Percentiles rank a stretch among this genome's conserved stretches.
Conservation (phyloP, 2,888 invertebrate species). For the Arge pagana region DNA sequence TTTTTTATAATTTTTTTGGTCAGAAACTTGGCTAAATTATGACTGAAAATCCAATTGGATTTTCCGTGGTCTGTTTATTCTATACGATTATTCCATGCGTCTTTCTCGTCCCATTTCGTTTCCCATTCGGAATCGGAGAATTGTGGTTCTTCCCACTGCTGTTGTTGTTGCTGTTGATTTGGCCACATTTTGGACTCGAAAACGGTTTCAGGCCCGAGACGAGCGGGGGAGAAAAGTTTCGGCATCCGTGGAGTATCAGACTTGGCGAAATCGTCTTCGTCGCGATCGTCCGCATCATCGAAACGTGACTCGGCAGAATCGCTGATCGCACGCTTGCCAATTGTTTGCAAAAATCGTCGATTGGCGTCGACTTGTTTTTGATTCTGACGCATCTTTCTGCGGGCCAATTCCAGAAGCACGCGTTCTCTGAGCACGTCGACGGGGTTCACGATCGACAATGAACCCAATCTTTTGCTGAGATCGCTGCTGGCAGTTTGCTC, state of each 20-base stretch:
- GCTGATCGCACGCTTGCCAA: constrained; percentile 70
- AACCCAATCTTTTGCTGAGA: constrained; percentile 50
- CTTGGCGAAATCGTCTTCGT: neutral
- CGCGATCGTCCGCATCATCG: constrained; percentile 4
- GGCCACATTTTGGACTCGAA: constrained; percentile 1
- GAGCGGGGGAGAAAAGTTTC: neutral
- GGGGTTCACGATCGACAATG: constrained; percentile 84
- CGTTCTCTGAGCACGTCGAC: constrained; percentile 84
- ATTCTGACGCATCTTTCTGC: constrained; percentile 79
- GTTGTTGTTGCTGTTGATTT: constrained; percentile 1
- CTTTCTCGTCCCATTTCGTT: too few species aligned
- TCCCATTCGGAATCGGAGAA: too few species aligned
- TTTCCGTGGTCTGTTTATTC: too few species aligned
- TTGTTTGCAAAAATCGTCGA: constrained; percentile 73
- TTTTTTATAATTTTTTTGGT: too few species aligned
- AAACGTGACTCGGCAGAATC: constrained; percentile 8
- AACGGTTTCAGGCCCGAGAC: constrained; percentile 3
- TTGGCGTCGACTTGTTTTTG: constrained; percentile 74
- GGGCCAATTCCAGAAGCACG: constrained; percentile 78
- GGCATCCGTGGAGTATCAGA: too few species aligned
- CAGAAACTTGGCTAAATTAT: too few species aligned
- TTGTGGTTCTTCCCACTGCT: too few species aligned
- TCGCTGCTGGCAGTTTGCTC: constrained; percentile 27
- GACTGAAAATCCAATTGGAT: too few species aligned
- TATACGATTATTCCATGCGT: too few species aligned